phyloP scores from a whole-genome alignment of 2,888 invertebrate species.

The Himalopsyche kuldschensis region DNA sequence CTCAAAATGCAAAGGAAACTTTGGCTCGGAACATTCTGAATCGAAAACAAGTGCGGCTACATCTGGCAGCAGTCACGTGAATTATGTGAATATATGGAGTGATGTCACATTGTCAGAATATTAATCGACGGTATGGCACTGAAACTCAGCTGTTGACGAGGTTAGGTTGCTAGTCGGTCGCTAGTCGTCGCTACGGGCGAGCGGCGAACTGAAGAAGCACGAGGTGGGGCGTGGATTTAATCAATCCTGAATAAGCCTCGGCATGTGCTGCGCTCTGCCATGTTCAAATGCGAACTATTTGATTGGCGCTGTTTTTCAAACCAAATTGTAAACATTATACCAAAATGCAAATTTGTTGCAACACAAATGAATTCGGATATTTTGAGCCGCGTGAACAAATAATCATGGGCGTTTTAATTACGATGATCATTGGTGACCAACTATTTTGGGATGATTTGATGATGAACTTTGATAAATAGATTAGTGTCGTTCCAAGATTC shows the following conservation, averaged over 20 bases:
- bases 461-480: too few species aligned
- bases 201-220: neutral
- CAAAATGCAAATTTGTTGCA: too few species aligned
- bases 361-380: too few species aligned
- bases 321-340: neutral
- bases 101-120: constrained; percentile 2
- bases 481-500: too few species aligned
- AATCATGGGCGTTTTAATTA: too few species aligned
- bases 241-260: constrained; percentile 18
- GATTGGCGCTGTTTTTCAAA: neutral
- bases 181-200: neutral
- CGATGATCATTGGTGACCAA: too few species aligned
- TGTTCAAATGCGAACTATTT: neutral
- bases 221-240: constrained; percentile 17
- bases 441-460: too few species aligned
- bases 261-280: constrained; percentile 11
- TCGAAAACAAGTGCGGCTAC: neutral
- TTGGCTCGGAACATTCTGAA: neutral
- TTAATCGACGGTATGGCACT: neutral
- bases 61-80: neutral
- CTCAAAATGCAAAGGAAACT: neutral
- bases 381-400: too few species aligned
- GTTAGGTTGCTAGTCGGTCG: constrained; percentile 6
- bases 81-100: neutral
- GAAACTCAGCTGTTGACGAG: constrained; percentile 9